These are phyloP conservation scores for Torymus texanus DNA, from an alignment of 2,888 invertebrate species.

Conservation along the genomic window DNA sequence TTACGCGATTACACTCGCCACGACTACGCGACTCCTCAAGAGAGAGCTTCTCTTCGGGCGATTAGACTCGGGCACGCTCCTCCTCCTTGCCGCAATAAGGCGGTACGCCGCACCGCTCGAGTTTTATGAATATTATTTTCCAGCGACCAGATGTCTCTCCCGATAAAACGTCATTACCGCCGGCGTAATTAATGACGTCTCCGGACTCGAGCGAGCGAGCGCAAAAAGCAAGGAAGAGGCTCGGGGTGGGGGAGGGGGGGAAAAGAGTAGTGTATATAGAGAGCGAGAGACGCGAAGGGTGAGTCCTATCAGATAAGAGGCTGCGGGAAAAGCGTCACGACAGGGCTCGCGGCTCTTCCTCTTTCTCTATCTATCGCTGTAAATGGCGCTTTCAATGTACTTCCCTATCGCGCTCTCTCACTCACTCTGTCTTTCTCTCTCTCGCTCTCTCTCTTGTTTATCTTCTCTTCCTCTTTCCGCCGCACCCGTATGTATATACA, in stretches of 20 bases:
- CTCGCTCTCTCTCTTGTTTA: conserved; percentile 13
- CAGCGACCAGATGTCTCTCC: conserved; percentile 72
- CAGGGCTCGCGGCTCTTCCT: conserved; percentile 18
- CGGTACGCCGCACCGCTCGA: conserved; percentile 58
- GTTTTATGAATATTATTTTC: conserved; percentile 75
- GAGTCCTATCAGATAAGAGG: conserved; percentile 58
- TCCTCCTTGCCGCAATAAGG: conserved; percentile 50
- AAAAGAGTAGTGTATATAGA: conserved; percentile 19
- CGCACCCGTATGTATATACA: too few relatives aligned
- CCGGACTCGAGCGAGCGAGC: conserved; percentile 49
- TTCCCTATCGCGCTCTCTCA: conserved; percentile 27
- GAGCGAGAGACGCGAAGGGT: conserved; percentile 46
- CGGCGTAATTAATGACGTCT: conserved; percentile 73
- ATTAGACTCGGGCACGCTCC: not conserved
- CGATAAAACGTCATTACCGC: conserved; percentile 71
- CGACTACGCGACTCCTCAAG: not conserved
- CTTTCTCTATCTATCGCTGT: conserved; percentile 34
- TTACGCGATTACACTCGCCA: conserved; percentile 23
- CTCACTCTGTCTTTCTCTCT: conserved; percentile 15
- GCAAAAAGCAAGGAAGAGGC: conserved; percentile 43
- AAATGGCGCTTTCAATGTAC: conserved; percentile 43
- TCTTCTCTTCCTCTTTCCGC: conserved; percentile 6
- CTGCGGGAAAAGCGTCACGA: conserved; percentile 46
- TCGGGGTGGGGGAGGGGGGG: conserved; percentile 54
- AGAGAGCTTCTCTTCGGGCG: conserved; percentile 18